These are phyloP conservation scores for Rhagonycha lutea DNA, from an alignment of 2,888 invertebrate genomes.

Conservation along the genomic window DNA sequence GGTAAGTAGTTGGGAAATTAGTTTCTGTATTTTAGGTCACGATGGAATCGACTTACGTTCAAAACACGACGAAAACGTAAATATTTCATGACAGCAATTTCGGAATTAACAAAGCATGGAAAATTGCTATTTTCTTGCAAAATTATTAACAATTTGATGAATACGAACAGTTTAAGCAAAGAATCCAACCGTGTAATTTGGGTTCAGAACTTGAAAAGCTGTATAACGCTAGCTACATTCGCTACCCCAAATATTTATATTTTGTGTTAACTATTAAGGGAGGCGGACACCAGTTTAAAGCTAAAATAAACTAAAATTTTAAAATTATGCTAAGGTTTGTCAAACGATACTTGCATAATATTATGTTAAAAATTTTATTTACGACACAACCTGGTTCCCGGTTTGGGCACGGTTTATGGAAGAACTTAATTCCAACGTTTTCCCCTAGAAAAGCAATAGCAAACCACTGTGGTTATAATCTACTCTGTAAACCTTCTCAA, in stretches of 20 bases:
- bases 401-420: too few species aligned
- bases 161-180: neutral
- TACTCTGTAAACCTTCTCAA: too few species aligned
- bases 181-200: neutral
- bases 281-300: too few species aligned
- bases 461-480: too few species aligned
- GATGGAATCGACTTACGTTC: constrained; percentile 1
- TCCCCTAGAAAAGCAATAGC: too few species aligned
- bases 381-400: too few species aligned
- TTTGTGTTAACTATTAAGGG: neutral
- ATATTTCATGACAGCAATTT: constrained; percentile 19
- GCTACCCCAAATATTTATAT: neutral
- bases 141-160: neutral
- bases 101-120: neutral
- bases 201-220: neutral
- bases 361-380: too few species aligned
- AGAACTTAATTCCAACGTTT: too few species aligned
- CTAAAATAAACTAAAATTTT: too few species aligned
- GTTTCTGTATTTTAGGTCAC: constrained; percentile 21
- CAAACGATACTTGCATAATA: too few species aligned
- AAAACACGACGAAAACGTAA: constrained; percentile 13
- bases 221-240: neutral
- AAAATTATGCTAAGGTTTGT: too few species aligned
- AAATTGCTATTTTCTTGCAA: neutral
- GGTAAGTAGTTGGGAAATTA: constrained; percentile 23